A percentile compares a stretch with the other conserved stretches of the same genome.
Evolutionary conservation across 1,140 invertebrate genomes (phyloP).

Genomic region (Drosophila busckii): DNA sequence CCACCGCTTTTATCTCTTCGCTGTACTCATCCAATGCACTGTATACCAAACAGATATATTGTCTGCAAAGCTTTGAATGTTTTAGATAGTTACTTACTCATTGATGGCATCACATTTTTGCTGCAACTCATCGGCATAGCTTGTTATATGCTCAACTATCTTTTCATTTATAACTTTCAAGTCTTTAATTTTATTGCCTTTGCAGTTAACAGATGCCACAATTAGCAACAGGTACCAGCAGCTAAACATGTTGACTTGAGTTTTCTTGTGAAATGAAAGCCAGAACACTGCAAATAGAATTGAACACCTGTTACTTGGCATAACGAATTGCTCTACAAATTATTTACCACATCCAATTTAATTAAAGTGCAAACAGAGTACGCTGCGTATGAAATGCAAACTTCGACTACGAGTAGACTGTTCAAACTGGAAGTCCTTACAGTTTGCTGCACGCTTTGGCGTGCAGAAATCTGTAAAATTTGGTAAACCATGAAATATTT

Average conservation of each 20-base stretch:
- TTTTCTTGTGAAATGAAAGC: background rate
- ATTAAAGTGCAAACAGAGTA: background rate
- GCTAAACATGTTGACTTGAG: constrained; percentile 10
- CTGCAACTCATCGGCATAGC: constrained; percentile 34
- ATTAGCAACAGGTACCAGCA: constrained; percentile 5
- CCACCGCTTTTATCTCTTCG: constrained; percentile 87
- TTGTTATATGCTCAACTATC: constrained; percentile 13
- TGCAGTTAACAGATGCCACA: background rate
- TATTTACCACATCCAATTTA: background rate
- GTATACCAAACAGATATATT: no score
- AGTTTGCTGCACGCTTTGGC: no score
- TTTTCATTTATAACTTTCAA: constrained; percentile 15
- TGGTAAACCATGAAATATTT: no score
- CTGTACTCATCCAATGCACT: constrained; percentile 56
- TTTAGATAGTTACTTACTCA: constrained; percentile 2
- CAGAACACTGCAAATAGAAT: background rate
- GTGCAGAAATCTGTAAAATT: no score
- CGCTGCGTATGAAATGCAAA: background rate
- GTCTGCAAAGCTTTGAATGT: background rate
- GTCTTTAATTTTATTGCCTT: background rate
- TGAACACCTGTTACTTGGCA: background rate
- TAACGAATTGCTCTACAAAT: background rate
- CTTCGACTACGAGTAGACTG: no score
- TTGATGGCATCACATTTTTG: constrained; percentile 27
- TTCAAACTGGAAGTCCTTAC: no score